Conservation (phyloP, 2,888 invertebrate genomes). For the Charanyca ferruginea region DNA sequence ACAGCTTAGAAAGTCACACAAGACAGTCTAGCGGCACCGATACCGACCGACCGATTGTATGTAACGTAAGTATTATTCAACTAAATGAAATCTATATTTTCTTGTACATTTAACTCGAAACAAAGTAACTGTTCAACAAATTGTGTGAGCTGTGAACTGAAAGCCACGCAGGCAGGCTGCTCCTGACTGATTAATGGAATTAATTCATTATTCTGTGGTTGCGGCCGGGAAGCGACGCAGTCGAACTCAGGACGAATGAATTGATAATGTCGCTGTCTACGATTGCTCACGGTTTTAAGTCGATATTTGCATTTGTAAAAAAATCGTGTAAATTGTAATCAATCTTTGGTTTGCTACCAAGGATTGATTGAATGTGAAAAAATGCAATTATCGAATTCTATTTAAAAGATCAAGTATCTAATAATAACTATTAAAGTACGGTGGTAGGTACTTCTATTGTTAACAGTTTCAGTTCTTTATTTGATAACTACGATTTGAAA, state of each 20-base stretch:
- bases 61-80: not conserved
- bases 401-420: too few relatives aligned
- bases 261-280: conserved; percentile 67
- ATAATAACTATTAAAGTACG: too few relatives aligned
- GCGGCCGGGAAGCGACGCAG: conserved; percentile 79
- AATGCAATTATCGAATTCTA: not conserved
- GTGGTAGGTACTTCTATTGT: too few relatives aligned
- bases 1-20: too few relatives aligned
- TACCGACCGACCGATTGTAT: too few relatives aligned
- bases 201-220: conserved; percentile 79
- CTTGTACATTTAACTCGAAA: conserved; percentile 27
- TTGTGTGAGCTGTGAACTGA: conserved; percentile 51
- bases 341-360: conserved; percentile 10
- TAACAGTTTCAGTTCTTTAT: too few relatives aligned
- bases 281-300: conserved; percentile 52
- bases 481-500: too few relatives aligned
- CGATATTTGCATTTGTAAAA: conserved; percentile 35
- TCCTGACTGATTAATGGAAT: conserved; percentile 73
- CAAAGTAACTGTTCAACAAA: conserved; percentile 36
- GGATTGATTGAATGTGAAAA: too few relatives aligned
- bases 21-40: too few relatives aligned
- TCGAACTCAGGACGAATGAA: conserved; percentile 69
- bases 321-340: conserved; percentile 14
- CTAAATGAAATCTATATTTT: not conserved
- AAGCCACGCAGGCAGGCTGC: conserved; percentile 58